Evolutionary conservation across 2,797 vertebrate species (phyloP), one percentile per base, ranked within the genome.

Genomic region (Pseudomugil gertrudae): DNA sequence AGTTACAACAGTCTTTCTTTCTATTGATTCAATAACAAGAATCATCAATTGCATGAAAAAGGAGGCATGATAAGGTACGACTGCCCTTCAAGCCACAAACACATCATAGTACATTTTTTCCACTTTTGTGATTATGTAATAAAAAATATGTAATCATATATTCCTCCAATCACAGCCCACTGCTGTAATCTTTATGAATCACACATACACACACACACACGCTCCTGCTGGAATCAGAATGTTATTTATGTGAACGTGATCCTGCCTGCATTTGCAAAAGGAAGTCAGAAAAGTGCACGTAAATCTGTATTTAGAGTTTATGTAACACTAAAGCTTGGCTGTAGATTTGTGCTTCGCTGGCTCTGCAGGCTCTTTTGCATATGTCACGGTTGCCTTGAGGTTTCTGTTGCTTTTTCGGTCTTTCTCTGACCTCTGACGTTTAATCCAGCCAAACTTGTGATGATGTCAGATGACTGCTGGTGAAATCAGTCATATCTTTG

Each of bases 251-350:
- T 58, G 26, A 14, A 32, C 15, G 52, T 19, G 38, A 43, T 45
- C 13, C 35, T 57, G 15, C 24, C 11, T 10, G 17, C 24, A 32
- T 40, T 40, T 27, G 55, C 30, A 72, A 54, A 68, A 30, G 45
- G 26, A 53, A 9, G 15, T 2, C 11, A 21, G 24, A 32, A 48
- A 43, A 21, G 27, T 33, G 14, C 35, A 30, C 50, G 21, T 23
- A 27, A 63, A 48, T 65, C 32, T 72, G 50, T 30, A 50, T 56
- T 72, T 30, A 53, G 51, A 35, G 21, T 72, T 87, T 84, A 79
- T 61, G 30, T 78, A 84, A 83, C 63, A 52, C 43, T n/a, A 1
- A 7, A 52, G 15, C 53, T 21, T 19, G 30, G 40, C 57, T 66
- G 29, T 47, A 50, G 15, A 35, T 74, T 76, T 57, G 69, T 57